Base-by-base conservation (phyloP, 2,113 vertebrate species). In the Platycercus adscitus region DNA sequence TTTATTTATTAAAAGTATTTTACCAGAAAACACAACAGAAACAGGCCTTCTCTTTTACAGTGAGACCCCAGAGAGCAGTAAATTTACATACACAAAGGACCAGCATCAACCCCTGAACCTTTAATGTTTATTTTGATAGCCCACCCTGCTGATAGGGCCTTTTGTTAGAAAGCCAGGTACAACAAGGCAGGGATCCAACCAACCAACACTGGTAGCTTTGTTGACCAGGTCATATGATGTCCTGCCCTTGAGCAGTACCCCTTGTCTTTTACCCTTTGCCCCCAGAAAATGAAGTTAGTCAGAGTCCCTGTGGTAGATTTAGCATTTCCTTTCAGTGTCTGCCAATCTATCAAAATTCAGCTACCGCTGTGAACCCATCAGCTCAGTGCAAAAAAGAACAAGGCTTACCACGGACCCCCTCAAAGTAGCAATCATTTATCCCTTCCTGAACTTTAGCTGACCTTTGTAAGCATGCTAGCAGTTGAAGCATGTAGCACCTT, bases 271-370 rank as follows among this genome's bases (percentile, higher is more conserved):
- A 88, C 96, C 91, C 95, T 96, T 91, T 95, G 96, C 95, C 98
- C 97, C 76, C 65, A 82, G 97, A 98, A 96, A 97, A 98, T 80
- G 95, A 97, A 97, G 97, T 85, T 91, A 97, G 96, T 95, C 89
- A 66, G 93, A 97, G 97, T 96, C 97, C 97, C 93, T 89, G 97
- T 97, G 97, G 98, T 96, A 91, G 93, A 96, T 97, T 97, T 98
- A 98, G 98, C 94, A 93, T 98, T 98, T 99, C 98, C 98, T 99
- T 99, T 99, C 98, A 99, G 98, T 97, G 96, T 93, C 98, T 98
- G 99, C 99, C 99, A 99, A 99, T 99, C 99, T 98, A 99, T 99
- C 99, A 99, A 98, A 98, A 98, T 98, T 98, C 98, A 98, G 98
- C 98, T 98, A 99, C 98, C 90, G 98, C 99, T 99, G 99, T 97